Conservation (phyloP, 2,888 invertebrate species). For the Caenorhabditis panamensis region DNA sequence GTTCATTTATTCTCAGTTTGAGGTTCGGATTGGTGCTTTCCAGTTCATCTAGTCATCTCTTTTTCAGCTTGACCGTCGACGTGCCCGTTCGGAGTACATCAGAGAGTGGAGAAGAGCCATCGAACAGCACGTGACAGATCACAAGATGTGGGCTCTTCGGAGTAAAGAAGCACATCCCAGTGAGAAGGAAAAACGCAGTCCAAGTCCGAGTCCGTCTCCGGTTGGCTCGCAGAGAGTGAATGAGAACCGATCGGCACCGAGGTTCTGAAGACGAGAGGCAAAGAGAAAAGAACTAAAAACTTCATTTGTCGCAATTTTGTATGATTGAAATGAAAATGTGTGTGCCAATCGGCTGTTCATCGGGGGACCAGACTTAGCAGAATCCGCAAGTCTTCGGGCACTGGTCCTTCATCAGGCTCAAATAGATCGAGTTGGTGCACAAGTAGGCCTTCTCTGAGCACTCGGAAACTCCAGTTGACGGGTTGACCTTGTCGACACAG, state of each 20-base stretch:
- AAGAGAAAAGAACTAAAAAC: conserved; percentile 4
- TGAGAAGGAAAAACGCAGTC: conserved; percentile 10
- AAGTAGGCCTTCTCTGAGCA: conserved; percentile 57
- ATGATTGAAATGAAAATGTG: neutral
- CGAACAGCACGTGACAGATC: conserved; percentile 23
- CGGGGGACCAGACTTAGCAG: conserved; percentile 42
- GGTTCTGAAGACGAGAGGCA: neutral
- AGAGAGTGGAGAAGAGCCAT: conserved; percentile 37
- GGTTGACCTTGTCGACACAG: conserved; percentile 58
- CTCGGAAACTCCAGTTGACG: conserved; percentile 60
- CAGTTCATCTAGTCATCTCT: too few species aligned
- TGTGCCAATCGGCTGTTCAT: conserved; percentile 23
- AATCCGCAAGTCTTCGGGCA: conserved; percentile 67
- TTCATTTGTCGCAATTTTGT: conserved; percentile 33
- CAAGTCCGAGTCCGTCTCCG: too few species aligned
- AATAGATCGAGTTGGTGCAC: conserved; percentile 63
- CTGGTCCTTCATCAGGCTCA: conserved; percentile 61
- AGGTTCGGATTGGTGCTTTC: neutral
- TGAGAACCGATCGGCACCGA: neutral
- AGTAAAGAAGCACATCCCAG: neutral
- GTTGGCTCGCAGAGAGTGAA: neutral
- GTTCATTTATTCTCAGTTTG: conserved; percentile 48
- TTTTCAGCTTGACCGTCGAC: conserved; percentile 40
- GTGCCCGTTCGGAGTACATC: conserved; percentile 37
- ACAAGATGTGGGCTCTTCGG: conserved; percentile 20